Conservation (phyloP, 2,797 vertebrate genomes). For the Sebastes flavidus region DNA sequence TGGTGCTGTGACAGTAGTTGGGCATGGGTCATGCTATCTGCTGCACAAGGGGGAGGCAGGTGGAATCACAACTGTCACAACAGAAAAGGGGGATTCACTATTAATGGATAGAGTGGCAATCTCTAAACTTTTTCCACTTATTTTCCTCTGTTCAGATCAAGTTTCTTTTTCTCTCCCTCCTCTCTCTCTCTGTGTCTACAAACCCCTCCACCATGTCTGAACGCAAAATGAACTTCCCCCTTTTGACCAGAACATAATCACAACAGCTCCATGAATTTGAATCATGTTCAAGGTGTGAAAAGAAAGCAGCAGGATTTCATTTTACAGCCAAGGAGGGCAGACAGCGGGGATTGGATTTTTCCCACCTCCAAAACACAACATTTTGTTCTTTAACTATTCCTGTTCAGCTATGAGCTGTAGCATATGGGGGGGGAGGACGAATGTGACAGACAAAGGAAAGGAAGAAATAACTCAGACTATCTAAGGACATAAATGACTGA, state of each 20-base stretch:
- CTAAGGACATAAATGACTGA: slow-evolving; percentile 8
- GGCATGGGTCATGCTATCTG: slow-evolving; percentile 30
- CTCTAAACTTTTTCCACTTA: slow-evolving; percentile 1
- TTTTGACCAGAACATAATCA: slow-evolving; percentile 25
- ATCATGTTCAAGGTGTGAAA: slow-evolving; percentile 22
- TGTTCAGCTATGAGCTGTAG: neutral
- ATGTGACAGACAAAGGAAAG: neutral
- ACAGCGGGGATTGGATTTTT: neutral
- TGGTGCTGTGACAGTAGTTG: slow-evolving; percentile 34
- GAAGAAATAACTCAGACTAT: neutral
- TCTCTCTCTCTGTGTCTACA: neutral
- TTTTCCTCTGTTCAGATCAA: neutral
- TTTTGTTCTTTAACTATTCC: neutral
- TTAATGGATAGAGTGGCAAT: slow-evolving; percentile 33
- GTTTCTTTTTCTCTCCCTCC: neutral
- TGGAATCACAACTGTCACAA: slow-evolving; percentile 44
- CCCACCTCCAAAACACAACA: neutral
- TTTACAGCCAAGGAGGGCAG: neutral
- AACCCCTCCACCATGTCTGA: neutral
- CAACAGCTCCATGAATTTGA: slow-evolving; percentile 33
- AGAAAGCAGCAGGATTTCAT: slow-evolving; percentile 12
- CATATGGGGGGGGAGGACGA: neutral
- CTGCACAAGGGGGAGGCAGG: slow-evolving; percentile 4
- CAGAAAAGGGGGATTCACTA: slow-evolving; percentile 28
- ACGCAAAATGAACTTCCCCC: slow-evolving; percentile 21